A percentile compares a stretch with the other conserved stretches of the same genome.
phyloP scores from a whole-genome alignment of 2,797 vertebrate species.

The Synaphobranchus kaupii region DNA sequence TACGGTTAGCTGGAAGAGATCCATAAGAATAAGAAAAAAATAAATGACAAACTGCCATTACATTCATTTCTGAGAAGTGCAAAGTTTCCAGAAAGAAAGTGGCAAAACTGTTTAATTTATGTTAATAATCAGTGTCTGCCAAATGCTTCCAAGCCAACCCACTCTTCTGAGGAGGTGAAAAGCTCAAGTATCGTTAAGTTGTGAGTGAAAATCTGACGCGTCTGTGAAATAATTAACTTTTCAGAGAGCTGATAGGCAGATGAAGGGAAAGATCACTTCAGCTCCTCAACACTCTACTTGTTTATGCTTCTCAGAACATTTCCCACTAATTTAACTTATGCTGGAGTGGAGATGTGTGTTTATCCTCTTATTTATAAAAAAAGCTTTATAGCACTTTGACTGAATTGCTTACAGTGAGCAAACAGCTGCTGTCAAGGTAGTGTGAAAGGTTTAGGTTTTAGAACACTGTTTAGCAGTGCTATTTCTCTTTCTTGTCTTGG shows the following conservation, averaged over 20 bases:
- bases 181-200: not conserved
- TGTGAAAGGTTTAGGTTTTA: not conserved
- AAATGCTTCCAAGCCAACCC: conserved; percentile 23
- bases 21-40: not conserved
- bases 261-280: not conserved
- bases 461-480: conserved; percentile 11
- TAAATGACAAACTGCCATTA: not conserved
- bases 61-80: conserved; percentile 7
- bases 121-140: conserved; percentile 45
- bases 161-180: conserved; percentile 27
- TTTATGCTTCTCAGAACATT: conserved; percentile 21
- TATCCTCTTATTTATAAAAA: conserved; percentile 29
- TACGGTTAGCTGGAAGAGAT: not conserved
- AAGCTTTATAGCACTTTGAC: conserved; percentile 12
- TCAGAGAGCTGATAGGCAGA: not conserved
- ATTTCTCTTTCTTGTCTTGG: not conserved
- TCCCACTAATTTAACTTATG: conserved; percentile 30
- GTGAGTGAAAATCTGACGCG: conserved; percentile 16
- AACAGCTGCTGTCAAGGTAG: not conserved
- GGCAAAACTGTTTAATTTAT: conserved; percentile 48
- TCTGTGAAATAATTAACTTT: conserved; percentile 35
- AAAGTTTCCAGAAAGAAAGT: conserved; percentile 46
- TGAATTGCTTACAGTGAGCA: conserved; percentile 8
- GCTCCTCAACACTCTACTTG: conserved; percentile 15
- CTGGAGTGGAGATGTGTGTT: conserved; percentile 29